These are phyloP conservation scores for Himantopus leucocephalus DNA, from an alignment of 2,113 vertebrate species.

Conservation along the genomic window DNA sequence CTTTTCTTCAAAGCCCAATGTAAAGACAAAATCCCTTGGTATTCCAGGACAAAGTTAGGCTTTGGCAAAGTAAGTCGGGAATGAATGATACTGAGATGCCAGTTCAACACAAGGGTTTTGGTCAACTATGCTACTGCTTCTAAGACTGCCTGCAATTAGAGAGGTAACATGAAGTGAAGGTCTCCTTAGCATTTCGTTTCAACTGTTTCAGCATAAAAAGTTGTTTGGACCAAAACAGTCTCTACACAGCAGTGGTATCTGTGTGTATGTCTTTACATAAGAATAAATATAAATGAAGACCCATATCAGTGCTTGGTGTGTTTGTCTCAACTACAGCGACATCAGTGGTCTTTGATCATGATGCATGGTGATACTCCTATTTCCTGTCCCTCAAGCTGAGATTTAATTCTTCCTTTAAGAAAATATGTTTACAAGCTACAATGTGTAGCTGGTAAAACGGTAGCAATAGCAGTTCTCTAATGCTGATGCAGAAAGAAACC, in stretches of 20 bases:
- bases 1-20: not conserved
- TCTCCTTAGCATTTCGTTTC: not conserved
- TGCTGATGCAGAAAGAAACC: not conserved
- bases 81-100: not conserved
- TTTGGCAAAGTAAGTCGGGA: not conserved
- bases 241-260: not conserved
- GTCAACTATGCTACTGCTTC: not conserved
- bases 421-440: not conserved
- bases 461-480: not conserved
- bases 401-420: not conserved
- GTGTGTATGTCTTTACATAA: not conserved
- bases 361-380: not conserved
- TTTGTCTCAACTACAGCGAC: not conserved
- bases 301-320: not conserved
- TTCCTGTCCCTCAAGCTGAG: not conserved
- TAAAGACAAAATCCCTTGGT: not conserved
- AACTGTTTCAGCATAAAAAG: not conserved
- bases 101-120: not conserved
- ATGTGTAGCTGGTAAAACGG: not conserved
- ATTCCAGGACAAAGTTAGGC: not conserved
- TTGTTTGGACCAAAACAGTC: not conserved
- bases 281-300: not conserved
- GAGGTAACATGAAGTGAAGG: not conserved
- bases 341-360: not conserved
- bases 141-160: not conserved